phyloP scores from a whole-genome alignment of 2,797 vertebrate species.

The Manis crassicaudata region DNA sequence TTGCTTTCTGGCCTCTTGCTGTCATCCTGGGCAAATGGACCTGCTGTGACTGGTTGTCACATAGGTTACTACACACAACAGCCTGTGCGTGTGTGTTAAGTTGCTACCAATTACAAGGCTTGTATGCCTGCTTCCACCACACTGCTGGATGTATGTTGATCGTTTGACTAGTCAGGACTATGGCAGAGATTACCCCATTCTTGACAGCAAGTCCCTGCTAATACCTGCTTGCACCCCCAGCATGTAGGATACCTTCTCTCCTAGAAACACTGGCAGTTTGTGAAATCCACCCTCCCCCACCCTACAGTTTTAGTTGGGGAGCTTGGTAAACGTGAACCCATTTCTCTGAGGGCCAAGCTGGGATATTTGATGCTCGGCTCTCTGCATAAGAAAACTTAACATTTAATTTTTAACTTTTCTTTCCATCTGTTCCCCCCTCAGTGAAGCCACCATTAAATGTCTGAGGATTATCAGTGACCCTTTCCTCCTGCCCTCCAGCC shows the following conservation, averaged over 20 bases:
- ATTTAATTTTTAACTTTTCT: background rate
- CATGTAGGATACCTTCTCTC: background rate
- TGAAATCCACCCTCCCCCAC: background rate
- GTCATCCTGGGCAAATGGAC: background rate
- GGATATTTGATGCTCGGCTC: background rate
- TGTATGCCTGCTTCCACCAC: background rate
- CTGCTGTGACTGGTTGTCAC: background rate
- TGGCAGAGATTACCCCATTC: too few species aligned
- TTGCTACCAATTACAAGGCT: background rate
- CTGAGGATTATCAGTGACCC: background rate
- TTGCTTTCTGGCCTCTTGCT: background rate
- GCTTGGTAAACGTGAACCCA: background rate
- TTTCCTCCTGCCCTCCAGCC: background rate
- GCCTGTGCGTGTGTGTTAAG: background rate
- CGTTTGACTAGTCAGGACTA: background rate
- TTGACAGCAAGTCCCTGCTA: background rate
- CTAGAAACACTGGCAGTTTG: rapidly evolving
- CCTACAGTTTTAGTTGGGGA: background rate
- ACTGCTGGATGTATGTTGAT: background rate
- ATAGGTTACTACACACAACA: too few species aligned
- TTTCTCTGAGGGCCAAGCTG: too few species aligned
- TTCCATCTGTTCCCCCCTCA: too few species aligned
- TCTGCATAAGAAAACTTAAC: background rate
- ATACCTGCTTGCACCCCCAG: background rate
- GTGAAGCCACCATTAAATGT: too few species aligned